Evolutionary conservation across 2,797 vertebrate genomes (phyloP).

Genomic region (Cyprinella venusta): DNA sequence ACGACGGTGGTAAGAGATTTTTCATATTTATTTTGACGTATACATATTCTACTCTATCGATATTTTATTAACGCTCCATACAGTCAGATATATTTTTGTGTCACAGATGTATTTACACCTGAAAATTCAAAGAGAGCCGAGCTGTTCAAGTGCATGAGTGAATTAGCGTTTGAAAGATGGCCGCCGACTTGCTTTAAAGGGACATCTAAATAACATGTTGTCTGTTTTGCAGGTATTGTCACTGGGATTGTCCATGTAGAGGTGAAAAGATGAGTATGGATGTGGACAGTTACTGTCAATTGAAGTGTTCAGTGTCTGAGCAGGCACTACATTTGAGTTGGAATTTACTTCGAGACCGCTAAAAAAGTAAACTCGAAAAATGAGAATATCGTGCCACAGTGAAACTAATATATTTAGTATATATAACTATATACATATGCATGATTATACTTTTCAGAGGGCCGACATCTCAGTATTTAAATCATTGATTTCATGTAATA

Average conservation of each 20-base stretch:
- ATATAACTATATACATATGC: too few species aligned
- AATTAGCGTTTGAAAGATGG: too few species aligned
- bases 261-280: neutral
- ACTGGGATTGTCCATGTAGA: neutral
- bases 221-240: neutral
- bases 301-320: neutral
- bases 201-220: neutral
- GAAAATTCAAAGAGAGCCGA: too few species aligned
- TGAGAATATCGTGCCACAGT: too few species aligned
- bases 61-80: neutral
- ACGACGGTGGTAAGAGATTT: neutral
- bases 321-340: neutral
- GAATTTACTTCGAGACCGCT: fast-evolving
- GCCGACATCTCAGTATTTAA: too few species aligned
- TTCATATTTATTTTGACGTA: neutral
- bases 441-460: too few species aligned
- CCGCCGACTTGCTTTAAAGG: neutral
- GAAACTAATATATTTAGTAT: too few species aligned
- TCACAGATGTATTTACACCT: neutral
- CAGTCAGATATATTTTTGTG: neutral
- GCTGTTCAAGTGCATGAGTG: too few species aligned
- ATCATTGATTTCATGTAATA: too few species aligned
- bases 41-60: neutral
- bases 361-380: neutral
- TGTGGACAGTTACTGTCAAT: neutral